phyloP scores from a whole-genome alignment of 2,888 invertebrate genomes.

The Priocnemis perturbator region DNA sequence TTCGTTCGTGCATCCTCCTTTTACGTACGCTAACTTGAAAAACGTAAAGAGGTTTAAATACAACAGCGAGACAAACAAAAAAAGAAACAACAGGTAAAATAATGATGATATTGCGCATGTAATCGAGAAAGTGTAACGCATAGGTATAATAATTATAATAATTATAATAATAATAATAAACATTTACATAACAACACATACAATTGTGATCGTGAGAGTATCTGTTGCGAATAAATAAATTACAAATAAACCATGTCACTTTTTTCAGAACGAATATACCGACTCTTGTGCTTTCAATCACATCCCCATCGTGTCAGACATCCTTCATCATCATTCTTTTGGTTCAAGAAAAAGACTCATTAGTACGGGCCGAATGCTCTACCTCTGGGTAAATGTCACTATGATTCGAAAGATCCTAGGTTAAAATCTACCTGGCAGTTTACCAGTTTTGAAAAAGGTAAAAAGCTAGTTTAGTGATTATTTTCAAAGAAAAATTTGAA shows the following conservation, averaged over 20 bases:
- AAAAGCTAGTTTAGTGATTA: too few relatives aligned
- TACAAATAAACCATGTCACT: constrained; percentile 63
- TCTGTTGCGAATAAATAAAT: constrained; percentile 64
- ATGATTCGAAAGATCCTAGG: too few relatives aligned
- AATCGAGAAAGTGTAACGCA: constrained; percentile 60
- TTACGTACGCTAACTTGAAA: constrained; percentile 42
- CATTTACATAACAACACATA: constrained; percentile 51
- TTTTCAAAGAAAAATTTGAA: too few relatives aligned
- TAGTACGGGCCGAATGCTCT: too few relatives aligned
- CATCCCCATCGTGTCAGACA: background rate
- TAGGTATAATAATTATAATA: constrained; percentile 41
- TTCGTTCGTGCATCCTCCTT: constrained; percentile 14
- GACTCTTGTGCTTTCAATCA: constrained; percentile 18
- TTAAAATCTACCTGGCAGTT: too few relatives aligned
- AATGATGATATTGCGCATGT: constrained; percentile 56
- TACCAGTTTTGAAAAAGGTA: too few relatives aligned
- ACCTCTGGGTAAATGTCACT: too few relatives aligned
- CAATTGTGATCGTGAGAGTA: constrained; percentile 68
- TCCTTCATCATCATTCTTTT: background rate
- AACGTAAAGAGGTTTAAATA: background rate
- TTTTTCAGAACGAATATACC: constrained; percentile 47
- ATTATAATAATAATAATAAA: constrained; percentile 36
- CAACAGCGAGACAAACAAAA: background rate
- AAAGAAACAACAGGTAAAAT: background rate
- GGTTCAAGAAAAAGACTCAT: too few relatives aligned